phyloP scores from a whole-genome alignment of 2,888 invertebrate genomes.

The Desoria tigrina region DNA sequence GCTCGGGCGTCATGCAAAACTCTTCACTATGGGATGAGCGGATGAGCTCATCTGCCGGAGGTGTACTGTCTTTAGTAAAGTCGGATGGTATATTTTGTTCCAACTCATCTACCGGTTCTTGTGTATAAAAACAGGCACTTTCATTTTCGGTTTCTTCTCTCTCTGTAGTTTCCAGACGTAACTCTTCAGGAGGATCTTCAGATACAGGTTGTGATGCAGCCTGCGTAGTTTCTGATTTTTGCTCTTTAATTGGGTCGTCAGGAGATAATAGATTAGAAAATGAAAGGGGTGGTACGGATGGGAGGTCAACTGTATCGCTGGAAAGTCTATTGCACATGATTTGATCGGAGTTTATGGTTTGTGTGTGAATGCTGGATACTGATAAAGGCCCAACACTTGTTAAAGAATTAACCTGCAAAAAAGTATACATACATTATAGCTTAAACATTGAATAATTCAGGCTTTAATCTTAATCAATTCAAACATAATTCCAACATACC shows the following conservation, averaged over 20 bases:
- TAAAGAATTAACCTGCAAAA: constrained; percentile 45
- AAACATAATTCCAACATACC: constrained; percentile 35
- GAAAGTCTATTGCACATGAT: constrained; percentile 45
- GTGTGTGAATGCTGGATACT: constrained; percentile 41
- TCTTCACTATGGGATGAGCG: not conserved
- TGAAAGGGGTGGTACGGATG: constrained; percentile 47
- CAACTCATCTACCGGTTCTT: not conserved
- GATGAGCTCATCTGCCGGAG: not conserved
- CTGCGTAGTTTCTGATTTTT: not conserved
- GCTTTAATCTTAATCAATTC: too few relatives aligned
- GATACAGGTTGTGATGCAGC: not conserved
- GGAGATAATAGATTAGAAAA: constrained; percentile 40
- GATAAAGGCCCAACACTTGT: constrained; percentile 42
- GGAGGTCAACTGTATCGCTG: constrained; percentile 43
- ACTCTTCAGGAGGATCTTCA: constrained; percentile 23
- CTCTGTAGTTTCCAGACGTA: constrained; percentile 35
- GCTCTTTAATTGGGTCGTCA: too few relatives aligned
- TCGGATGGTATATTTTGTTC: too few relatives aligned
- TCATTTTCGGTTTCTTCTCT: constrained; percentile 44
- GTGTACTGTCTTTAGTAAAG: too few relatives aligned
- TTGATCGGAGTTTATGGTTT: constrained; percentile 44
- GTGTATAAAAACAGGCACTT: constrained; percentile 29
- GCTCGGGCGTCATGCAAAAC: constrained; percentile 7
- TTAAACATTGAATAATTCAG: not conserved
- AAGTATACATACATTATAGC: not conserved